A percentile compares a stretch with the other conserved stretches of the same genome.
phyloP scores from a whole-genome alignment of 2,888 invertebrate genomes.

The Operophtera brumata region DNA sequence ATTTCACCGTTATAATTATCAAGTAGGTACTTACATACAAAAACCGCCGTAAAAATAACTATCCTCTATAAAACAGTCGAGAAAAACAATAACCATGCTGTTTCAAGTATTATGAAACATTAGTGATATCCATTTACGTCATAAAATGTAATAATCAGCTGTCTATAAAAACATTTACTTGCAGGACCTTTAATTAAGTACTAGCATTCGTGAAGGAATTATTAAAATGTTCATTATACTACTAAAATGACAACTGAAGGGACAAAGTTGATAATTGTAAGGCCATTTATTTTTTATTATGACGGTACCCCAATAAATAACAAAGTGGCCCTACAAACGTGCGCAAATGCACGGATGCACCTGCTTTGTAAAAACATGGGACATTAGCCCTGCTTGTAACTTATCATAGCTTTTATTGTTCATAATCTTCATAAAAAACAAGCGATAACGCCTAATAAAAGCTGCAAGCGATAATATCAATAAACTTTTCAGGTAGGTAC shows the following conservation, averaged over 20 bases:
- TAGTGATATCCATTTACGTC: conserved; percentile 20
- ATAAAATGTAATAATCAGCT: conserved; percentile 7
- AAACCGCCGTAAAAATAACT: background rate
- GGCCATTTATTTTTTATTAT: conserved; percentile 65
- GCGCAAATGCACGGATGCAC: conserved; percentile 57
- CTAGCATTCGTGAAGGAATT: conserved; percentile 40
- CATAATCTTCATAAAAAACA: conserved; percentile 14
- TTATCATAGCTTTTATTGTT: conserved; percentile 27
- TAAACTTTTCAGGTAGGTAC: background rate
- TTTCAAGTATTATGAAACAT: conserved; percentile 20
- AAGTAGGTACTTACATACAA: background rate
- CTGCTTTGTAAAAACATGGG: conserved; percentile 60
- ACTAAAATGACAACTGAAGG: conserved; percentile 51
- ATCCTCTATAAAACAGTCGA: background rate
- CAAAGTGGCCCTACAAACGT: conserved; percentile 53
- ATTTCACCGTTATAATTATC: too few relatives aligned
- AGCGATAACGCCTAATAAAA: background rate
- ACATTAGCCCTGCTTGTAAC: conserved; percentile 24
- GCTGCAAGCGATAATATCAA: background rate
- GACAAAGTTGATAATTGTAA: conserved; percentile 64
- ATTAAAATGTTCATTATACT: conserved; percentile 50
- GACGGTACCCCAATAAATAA: conserved; percentile 55
- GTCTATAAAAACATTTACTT: conserved; percentile 30
- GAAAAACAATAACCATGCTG: conserved; percentile 1
- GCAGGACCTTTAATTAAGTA: conserved; percentile 45